Percentiles rank a stretch among this genome's conserved stretches.
Evolutionary conservation across 2,113 vertebrate genomes (phyloP).

Genomic region (Cisticola juncidis): DNA sequence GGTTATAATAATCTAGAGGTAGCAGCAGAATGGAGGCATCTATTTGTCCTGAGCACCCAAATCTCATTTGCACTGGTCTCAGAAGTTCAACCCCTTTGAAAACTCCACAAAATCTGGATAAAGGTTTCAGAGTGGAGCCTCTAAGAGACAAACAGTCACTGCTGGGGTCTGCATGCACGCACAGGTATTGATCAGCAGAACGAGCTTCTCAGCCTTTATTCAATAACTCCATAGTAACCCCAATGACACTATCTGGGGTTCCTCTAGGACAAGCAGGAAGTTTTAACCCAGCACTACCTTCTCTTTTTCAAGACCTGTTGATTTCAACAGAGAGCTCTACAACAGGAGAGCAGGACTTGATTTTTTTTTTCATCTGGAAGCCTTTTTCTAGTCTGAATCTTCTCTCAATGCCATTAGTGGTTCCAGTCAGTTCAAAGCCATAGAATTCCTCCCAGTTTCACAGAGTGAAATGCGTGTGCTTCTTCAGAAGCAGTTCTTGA

Average conservation of each 20-base stretch:
- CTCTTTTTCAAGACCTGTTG: background rate
- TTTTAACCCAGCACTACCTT: background rate
- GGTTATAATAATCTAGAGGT: background rate
- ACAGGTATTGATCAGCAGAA: background rate
- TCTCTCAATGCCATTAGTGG: background rate
- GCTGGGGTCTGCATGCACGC: background rate
- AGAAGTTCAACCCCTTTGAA: background rate
- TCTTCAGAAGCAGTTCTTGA: background rate
- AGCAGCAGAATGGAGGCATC: background rate
- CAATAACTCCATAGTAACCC: slow-evolving; percentile 33
- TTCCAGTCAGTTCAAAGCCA: background rate
- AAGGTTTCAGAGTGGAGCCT: background rate
- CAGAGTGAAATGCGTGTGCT: background rate
- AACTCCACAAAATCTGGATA: background rate
- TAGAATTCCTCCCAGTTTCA: background rate
- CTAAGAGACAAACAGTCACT: background rate
- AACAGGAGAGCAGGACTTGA: accelerated
- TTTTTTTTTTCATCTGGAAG: background rate
- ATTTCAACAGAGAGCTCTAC: background rate
- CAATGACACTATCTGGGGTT: background rate
- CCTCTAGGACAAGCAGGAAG: background rate
- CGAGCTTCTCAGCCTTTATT: background rate
- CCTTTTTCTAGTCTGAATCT: background rate
- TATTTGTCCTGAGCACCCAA: background rate
- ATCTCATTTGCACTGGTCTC: background rate